These are phyloP conservation scores for Phrynocephalus forsythii DNA, from an alignment of 2,797 vertebrate genomes.

Conservation along the genomic window DNA sequence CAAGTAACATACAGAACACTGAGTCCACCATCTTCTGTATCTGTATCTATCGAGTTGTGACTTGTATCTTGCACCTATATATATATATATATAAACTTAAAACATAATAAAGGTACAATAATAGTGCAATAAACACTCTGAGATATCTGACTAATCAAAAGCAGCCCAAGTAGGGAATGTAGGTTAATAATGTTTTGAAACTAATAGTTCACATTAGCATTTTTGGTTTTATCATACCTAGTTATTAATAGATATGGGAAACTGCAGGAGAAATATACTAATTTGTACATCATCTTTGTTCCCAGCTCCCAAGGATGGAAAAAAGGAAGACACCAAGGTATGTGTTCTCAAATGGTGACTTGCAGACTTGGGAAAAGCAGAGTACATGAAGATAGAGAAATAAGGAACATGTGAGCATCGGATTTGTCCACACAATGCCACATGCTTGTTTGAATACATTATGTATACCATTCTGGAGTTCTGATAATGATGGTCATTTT, in stretches of 20 bases:
- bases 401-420: neutral
- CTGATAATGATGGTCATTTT: neutral
- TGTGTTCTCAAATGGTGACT: neutral
- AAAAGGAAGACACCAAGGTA: constrained; percentile 47
- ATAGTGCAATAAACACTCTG: no score
- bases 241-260: neutral
- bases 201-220: neutral
- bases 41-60: neutral
- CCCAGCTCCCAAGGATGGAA: constrained; percentile 49
- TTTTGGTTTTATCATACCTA: neutral
- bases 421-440: no score
- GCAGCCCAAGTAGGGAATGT: neutral
- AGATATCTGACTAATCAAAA: neutral
- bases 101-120: no score
- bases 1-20: neutral
- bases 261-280: neutral
- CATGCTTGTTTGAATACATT: neutral
- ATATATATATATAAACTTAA: no score
- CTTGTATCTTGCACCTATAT: no score
- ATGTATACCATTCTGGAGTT: neutral
- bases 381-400: neutral
- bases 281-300: constrained; percentile 47
- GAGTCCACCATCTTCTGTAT: neutral
- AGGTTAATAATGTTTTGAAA: neutral
- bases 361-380: neutral